Base-by-base conservation (phyloP, 2,113 vertebrate genomes). In the Paramormyrops kingsleyae region DNA sequence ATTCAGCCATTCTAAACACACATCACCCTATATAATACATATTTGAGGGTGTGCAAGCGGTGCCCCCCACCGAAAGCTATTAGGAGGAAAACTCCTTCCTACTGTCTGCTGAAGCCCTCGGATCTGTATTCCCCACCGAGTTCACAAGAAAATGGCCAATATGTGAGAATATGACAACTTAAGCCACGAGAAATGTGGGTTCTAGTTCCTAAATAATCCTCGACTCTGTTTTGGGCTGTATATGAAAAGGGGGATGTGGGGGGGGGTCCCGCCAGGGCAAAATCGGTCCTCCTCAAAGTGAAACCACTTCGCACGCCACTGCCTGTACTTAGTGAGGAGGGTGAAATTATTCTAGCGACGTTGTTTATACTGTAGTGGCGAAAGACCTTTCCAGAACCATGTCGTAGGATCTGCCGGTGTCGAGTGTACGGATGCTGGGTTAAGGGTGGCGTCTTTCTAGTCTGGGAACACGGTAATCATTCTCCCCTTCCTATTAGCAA, bases 401-500 rank as follows among this genome's bases (percentile, higher is more conserved):
- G 27, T 42, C 5, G 7, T 3, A n/a, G 31, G n/a, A 10, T 15
- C 85, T 52, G 21, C 49, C 2, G 2, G 15, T 53, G 47, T 31
- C 2, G 15, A 31, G n/a, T 15, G 50, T 53, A 13, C 12, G 5
- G 50, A 52, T 52, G 85, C 12, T 53, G 50, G 15, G 47, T 86
- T 86, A 31, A 87, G 49, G 47, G 31, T 50, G 15, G 17, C n/a
- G 2, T n/a, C 31, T 42, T 24, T 83, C 46, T 27, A 19, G 17
- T 84, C 35, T 9, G 10, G 12, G 39, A 4, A 47, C 35, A 19
- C 5, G 24, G 47, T 86, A 31, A 50, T 86, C 83, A 86, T 86
- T 86, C 47, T 86, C 44, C 47, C 83, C 35, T 44, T 77, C 70
- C 50, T 50, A 77, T 80, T 80, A 89, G 62, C 88, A 46, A 52